Percentiles rank a stretch among this genome's conserved stretches.
Conservation (phyloP, 2,113 vertebrate genomes). For the Accipiter virgatus region DNA sequence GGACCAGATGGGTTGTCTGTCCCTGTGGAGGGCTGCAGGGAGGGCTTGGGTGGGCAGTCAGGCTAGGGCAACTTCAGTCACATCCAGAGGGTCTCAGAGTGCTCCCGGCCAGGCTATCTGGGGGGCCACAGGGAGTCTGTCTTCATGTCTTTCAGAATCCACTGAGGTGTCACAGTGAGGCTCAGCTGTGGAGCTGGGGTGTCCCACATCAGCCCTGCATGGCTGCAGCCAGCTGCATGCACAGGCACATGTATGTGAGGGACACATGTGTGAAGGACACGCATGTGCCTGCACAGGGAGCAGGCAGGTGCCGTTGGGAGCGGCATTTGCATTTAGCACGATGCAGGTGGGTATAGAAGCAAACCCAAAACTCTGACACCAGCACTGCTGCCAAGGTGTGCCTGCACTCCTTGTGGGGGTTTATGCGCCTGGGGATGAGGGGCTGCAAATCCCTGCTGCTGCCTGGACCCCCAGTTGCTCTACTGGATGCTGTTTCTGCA, state of each 20-base stretch:
- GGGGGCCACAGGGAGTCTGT: not conserved
- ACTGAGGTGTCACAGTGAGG: fast-evolving
- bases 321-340: not conserved
- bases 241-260: not conserved
- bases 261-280: fast-evolving
- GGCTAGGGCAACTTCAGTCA: not conserved
- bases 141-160: not conserved
- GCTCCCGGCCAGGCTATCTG: not conserved
- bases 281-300: not conserved
- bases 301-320: fast-evolving
- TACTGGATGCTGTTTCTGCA: not conserved
- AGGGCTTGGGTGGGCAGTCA: not conserved
- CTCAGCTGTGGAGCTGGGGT: fast-evolving
- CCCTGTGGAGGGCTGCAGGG: not conserved
- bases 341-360: fast-evolving
- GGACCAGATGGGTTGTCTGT: not conserved
- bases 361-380: not conserved
- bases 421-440: not conserved
- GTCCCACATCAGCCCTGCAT: not conserved
- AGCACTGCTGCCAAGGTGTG: fast-evolving
- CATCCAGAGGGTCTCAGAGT: not conserved
- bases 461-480: not conserved
- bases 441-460: not conserved
- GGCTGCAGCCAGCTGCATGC: not conserved
- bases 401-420: not conserved